Conservation (phyloP, 2,113 vertebrate genomes). For the Cyprinodon variegatus region DNA sequence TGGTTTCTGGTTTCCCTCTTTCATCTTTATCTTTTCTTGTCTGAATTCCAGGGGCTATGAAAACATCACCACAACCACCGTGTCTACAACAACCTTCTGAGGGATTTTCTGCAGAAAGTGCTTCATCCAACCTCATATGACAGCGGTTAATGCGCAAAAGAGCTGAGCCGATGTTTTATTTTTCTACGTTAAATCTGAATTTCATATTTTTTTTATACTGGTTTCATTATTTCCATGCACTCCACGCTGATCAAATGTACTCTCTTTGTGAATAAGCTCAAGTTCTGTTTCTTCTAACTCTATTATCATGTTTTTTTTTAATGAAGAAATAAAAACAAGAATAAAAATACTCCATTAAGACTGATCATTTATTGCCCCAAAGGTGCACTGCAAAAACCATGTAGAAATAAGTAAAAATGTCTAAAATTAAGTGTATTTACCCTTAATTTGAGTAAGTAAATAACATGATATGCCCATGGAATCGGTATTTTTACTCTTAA, state of each 20-base stretch:
- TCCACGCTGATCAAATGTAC: not conserved
- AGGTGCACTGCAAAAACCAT: not conserved
- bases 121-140: not conserved
- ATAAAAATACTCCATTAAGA: slow-evolving; percentile 17
- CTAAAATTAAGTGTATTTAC: too few relatives aligned
- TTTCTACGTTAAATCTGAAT: not conserved
- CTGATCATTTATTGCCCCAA: slow-evolving; percentile 64
- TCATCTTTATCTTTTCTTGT: not conserved
- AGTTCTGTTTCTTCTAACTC: not conserved
- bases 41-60: not conserved
- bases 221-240: too few relatives aligned
- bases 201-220: not conserved
- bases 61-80: not conserved
- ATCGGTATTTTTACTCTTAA: too few relatives aligned
- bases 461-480: too few relatives aligned
- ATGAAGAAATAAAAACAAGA: slow-evolving; percentile 18
- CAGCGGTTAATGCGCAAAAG: not conserved
- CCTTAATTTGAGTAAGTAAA: too few relatives aligned
- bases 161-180: not conserved
- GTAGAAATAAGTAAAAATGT: too few relatives aligned
- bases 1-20: not conserved
- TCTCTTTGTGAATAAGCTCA: not conserved
- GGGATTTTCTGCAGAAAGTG: fast-evolving
- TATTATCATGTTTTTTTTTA: not conserved
- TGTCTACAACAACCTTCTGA: not conserved